Evolutionary conservation across 2,888 invertebrate genomes (phyloP).

Genomic region (Acleris sparsana): DNA sequence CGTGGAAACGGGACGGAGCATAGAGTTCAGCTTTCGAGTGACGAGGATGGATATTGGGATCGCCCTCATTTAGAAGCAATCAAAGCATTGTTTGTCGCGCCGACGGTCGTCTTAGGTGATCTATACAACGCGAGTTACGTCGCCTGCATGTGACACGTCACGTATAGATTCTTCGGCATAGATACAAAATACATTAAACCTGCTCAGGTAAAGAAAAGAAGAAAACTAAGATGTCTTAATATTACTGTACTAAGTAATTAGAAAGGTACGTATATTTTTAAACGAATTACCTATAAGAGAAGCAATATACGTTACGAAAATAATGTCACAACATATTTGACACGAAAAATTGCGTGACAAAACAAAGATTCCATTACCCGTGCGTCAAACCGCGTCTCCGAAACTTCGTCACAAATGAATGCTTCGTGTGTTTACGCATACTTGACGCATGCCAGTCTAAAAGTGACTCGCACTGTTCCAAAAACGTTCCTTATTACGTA

Average conservation of each 20-base stretch:
- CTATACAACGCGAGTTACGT: conserved; percentile 7
- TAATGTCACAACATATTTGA: background rate
- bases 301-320: too few species aligned
- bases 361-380: background rate
- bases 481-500: conserved; percentile 35
- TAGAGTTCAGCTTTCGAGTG: conserved; percentile 53
- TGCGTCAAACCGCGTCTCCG: conserved; percentile 20
- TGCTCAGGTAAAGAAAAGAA: too few species aligned
- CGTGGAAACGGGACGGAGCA: conserved; percentile 50
- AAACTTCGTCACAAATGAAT: conserved; percentile 26
- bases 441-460: conserved; percentile 30
- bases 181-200: too few species aligned
- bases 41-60: conserved; percentile 71
- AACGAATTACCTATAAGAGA: too few species aligned
- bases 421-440: conserved; percentile 33
- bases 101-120: conserved; percentile 44
- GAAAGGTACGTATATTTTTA: too few species aligned
- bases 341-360: background rate
- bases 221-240: too few species aligned
- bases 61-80: conserved; percentile 73
- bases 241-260: too few species aligned
- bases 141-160: conserved; percentile 4
- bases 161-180: too few species aligned
- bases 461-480: conserved; percentile 28
- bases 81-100: conserved; percentile 73